phyloP scores from a whole-genome alignment of 1,140 invertebrate genomes.

The Caenorhabditis elegans region DNA sequence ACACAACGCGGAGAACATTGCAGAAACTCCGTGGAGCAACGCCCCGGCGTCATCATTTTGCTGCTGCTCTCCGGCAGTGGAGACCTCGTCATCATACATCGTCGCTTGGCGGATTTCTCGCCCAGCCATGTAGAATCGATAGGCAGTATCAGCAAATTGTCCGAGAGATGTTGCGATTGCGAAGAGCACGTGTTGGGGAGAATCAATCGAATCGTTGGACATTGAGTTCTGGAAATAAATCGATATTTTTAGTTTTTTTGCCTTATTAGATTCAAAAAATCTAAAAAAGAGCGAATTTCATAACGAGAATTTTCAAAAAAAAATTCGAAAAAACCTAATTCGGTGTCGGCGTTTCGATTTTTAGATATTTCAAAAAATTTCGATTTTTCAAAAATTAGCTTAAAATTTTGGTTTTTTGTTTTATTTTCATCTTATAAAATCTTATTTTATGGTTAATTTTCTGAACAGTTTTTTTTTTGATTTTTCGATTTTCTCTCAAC shows the following conservation, averaged over 20 bases:
- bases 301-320: no score
- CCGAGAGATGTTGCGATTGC: conserved; percentile 30
- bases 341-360: no score
- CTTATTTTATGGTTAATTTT: no score
- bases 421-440: no score
- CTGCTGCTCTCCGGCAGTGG: neutral
- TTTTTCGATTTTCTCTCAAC: no score
- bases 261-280: neutral
- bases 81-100: neutral
- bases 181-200: conserved; percentile 9
- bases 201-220: conserved; percentile 4
- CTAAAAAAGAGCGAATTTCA: no score
- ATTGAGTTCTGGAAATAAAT: neutral
- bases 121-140: conserved; percentile 10
- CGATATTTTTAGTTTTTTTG: neutral
- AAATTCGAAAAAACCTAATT: no score
- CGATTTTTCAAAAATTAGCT: no score
- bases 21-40: neutral
- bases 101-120: neutral
- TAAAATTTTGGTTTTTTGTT: no score
- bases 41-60: neutral
- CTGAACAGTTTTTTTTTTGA: no score
- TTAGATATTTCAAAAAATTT: no score
- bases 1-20: neutral
- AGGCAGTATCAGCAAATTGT: conserved; percentile 5